Evolutionary conservation across 2,113 vertebrate species (phyloP).

Genomic region (Amazona guildingii): DNA sequence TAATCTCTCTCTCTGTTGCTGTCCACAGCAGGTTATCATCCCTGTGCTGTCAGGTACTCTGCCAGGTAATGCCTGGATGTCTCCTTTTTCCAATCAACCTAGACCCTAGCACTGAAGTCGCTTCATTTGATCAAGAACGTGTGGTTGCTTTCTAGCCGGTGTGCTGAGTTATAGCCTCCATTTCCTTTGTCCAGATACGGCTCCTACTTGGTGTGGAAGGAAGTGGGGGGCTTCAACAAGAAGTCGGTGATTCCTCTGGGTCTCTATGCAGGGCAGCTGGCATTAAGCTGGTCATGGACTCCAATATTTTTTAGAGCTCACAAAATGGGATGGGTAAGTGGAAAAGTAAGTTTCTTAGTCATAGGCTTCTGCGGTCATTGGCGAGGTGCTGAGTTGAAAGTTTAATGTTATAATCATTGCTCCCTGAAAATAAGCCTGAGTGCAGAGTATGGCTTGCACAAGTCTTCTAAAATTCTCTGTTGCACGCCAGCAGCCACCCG

Average conservation of each 20-base stretch:
- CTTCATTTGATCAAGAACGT: background rate
- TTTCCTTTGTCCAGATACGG: constrained; percentile 64
- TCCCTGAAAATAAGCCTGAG: background rate
- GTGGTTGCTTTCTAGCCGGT: background rate
- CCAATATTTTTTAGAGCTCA: constrained; percentile 77
- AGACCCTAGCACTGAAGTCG: background rate
- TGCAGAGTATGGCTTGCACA: background rate
- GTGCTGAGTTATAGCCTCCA: background rate
- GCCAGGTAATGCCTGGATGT: background rate
- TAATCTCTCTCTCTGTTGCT: background rate
- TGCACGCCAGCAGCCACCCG: background rate
- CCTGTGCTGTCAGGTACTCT: background rate
- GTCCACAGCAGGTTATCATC: background rate
- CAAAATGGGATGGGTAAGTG: constrained; percentile 79
- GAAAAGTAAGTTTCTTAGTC: background rate
- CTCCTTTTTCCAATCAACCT: background rate
- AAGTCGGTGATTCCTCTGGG: constrained; percentile 75
- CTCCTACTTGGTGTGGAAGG: constrained; percentile 81
- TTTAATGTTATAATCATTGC: background rate
- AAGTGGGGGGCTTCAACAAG: constrained; percentile 77
- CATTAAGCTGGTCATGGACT: constrained; percentile 80
- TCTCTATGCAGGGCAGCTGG: constrained; percentile 79
- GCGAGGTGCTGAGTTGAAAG: background rate
- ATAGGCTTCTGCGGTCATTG: background rate
- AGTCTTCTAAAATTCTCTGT: background rate